A percentile compares a stretch with the other conserved stretches of the same genome.
Evolutionary conservation across 2,797 vertebrate species (phyloP).

Genomic region (Typhlichthys subterraneus): DNA sequence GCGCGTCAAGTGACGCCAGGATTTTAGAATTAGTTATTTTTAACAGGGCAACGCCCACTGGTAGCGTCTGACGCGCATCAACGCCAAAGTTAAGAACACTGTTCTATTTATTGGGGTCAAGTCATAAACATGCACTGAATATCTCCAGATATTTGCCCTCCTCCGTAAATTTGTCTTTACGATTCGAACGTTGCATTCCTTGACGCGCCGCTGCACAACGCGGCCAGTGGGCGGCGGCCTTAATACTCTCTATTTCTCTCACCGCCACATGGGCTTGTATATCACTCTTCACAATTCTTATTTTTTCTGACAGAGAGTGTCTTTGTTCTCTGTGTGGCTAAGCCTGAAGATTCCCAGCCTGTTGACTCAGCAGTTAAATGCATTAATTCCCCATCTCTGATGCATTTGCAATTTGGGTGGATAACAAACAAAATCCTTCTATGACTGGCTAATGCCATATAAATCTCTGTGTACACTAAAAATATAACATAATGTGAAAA

Average conservation of each 20-base stretch:
- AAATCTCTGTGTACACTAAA: slow-evolving; percentile 64
- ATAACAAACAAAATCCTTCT: slow-evolving; percentile 55
- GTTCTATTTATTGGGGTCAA: no score
- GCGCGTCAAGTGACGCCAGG: no score
- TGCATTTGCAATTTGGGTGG: slow-evolving; percentile 53
- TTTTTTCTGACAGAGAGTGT: slow-evolving; percentile 54
- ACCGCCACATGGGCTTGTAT: slow-evolving; percentile 39
- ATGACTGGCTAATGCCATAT: slow-evolving; percentile 47
- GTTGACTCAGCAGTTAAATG: slow-evolving; percentile 75
- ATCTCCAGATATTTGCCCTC: no score
- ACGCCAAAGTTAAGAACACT: no score
- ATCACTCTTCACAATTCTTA: slow-evolving; percentile 58
- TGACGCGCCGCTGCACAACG: no score
- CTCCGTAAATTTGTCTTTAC: no score
- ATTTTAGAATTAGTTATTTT: no score
- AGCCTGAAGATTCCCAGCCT: slow-evolving; percentile 56
- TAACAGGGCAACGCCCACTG: no score
- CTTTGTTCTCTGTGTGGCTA: slow-evolving; percentile 53
- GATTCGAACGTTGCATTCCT: no score
- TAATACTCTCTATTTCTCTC: slow-evolving; percentile 21
- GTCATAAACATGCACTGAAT: no score
- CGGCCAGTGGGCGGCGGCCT: no score
- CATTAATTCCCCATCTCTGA: slow-evolving; percentile 60
- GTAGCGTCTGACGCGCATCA: no score
- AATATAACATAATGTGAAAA: slow-evolving; percentile 53